Conservation (phyloP, 2,113 vertebrate genomes). For the Typhlomys cinereus region DNA sequence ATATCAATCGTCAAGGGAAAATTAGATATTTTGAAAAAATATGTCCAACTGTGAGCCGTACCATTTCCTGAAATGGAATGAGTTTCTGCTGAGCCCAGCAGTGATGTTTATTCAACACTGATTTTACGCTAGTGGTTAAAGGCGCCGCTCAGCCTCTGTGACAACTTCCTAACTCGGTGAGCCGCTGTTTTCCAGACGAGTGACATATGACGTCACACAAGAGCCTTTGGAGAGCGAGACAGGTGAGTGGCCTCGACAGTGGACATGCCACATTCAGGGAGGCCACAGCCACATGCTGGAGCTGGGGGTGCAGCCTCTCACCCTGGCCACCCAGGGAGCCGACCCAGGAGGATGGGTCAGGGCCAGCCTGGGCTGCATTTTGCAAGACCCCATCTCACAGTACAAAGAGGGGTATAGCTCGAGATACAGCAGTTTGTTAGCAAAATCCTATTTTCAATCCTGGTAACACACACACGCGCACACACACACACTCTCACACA, state of each 20-base stretch:
- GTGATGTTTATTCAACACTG: background rate
- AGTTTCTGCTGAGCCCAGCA: background rate
- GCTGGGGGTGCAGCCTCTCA: background rate
- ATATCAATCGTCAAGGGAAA: background rate
- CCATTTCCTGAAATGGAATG: too few species aligned
- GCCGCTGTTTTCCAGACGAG: background rate
- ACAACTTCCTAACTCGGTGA: background rate
- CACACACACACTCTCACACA: too few species aligned
- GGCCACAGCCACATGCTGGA: background rate
- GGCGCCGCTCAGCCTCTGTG: background rate
- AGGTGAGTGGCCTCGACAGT: background rate
- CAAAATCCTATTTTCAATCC: too few species aligned
- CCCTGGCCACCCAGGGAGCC: background rate
- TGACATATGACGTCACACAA: background rate
- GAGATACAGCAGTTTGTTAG: too few species aligned
- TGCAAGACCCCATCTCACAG: too few species aligned
- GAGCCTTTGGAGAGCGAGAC: background rate
- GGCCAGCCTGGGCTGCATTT: too few species aligned
- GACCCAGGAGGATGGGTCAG: background rate
- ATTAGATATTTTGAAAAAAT: background rate
- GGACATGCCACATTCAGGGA: background rate
- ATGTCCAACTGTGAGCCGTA: background rate
- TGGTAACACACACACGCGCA: too few species aligned
- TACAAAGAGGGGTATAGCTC: too few species aligned
- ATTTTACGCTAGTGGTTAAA: background rate